Base-by-base conservation (phyloP, 2,797 vertebrate species). In the Sebastes hubbsi region DNA sequence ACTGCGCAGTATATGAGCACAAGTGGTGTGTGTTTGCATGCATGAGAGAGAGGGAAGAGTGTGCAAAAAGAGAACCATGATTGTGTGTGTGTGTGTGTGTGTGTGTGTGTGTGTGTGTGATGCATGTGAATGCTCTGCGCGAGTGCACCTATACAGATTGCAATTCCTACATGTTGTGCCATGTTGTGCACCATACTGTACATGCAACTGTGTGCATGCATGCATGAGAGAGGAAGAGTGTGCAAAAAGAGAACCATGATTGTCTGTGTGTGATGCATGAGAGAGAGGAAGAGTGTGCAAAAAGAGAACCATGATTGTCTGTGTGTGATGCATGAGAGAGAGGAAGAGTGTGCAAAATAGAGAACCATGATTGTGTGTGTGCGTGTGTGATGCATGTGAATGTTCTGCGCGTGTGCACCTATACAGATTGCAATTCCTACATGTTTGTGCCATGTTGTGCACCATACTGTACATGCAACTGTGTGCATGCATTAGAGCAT, bases 121-220 rank as follows among this genome's bases (percentile, higher is more conserved):
- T 80, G 82, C 78, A 81, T 75, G 42, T 27, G 52, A 52, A 75
- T 6, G 54, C 60, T 80, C 18, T 64, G 60, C 9, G 3, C 7
- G 27, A 59, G 59, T 72, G 80, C 78, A 83, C 74, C 74, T 42
- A 6, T 55, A 61, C 75, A 82, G 77, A 83, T 18, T 58, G 81
- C 78, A 83, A 20, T 27, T 69, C 79, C 16, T 74, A 11, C 58
- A 63, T 32, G 69, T 68, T 68, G 5, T 78, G 36, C 75, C 84
- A 83, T 83, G 82, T 87, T 80, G 14, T 34, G 58, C 76, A 66
- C 65, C 49, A 52, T 72, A 55, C 73, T 77, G 74, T 62, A 83
- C 46, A 52, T 75, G 73, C 63, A 60, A 64, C 32, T 71, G 75
- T 63, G 77, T 42, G 38, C 13, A 16, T 65, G 75, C 58, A 63